Conservation (phyloP, 1,140 invertebrate species). For the Kradibia gibbosae region DNA sequence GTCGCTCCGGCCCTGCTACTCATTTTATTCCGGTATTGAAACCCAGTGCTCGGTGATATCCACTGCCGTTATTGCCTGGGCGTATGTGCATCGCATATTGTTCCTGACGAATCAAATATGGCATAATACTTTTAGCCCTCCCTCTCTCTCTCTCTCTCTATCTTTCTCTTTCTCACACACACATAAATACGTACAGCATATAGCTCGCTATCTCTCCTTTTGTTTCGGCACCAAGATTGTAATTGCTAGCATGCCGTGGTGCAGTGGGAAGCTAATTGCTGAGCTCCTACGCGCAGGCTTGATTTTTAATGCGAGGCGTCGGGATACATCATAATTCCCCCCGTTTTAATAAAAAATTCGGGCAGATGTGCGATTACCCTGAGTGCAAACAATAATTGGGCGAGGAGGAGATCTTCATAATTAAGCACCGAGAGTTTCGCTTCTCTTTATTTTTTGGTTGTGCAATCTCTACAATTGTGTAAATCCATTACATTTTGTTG, state of each 20-base stretch:
- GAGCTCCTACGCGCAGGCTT: background rate
- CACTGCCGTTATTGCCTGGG: background rate
- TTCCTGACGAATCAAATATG: background rate
- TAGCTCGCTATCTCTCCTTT: no score
- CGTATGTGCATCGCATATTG: background rate
- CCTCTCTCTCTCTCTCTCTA: background rate
- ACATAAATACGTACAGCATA: no score
- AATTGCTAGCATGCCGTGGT: background rate
- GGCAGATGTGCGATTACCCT: background rate
- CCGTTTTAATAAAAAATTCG: background rate
- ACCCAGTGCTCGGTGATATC: background rate
- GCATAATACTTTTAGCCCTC: background rate
- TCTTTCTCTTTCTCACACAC: no score
- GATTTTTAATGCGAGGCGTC: background rate
- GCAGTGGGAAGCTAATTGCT: background rate
- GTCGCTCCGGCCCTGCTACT: background rate
- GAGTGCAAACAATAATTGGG: background rate
- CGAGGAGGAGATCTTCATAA: no score
- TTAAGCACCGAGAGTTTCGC: background rate
- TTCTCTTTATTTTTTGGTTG: background rate
- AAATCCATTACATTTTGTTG: no score
- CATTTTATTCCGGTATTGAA: constrained; percentile 34
- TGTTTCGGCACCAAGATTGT: background rate
- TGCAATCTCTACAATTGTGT: background rate
- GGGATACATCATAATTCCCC: background rate